Evolutionary conservation across 2,797 vertebrate species (phyloP), one percentile per base, ranked within the genome.

Genomic region (Pygocentrus nattereri): DNA sequence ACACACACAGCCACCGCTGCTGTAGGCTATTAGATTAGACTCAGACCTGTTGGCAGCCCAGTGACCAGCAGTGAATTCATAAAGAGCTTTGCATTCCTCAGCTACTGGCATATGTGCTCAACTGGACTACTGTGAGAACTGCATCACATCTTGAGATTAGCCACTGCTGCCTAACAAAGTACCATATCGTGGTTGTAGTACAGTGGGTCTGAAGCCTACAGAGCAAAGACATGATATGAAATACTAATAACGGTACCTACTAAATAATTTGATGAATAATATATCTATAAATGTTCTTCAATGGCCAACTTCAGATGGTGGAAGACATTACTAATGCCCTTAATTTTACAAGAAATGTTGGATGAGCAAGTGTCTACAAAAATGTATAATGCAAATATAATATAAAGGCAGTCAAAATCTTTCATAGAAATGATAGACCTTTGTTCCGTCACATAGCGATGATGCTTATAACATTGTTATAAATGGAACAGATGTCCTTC

Each of bases 21-120:
- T 83, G 68, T 76, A 69, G 80, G 81, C 64, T 80, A 82, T 83
- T 78, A 84, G 85, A 88, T 87, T 85, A 84, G 58, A 83, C 78
- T 74, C 49, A 79, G 75, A 79, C 77, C 76, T 81, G 76, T 78
- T 71, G 76, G 50, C 50, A 74, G 50, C 76, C 71, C 49, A 77
- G 64, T 78, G 70, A 74, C 67, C 75, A 75, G 80, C n/a, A 69
- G 76, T 71, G 71, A 79, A 85, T 86, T 74, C 64, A 78, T 58
- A 85, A 76, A 84, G 59, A 85, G 72, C 70, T 77, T 69, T 19
- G 49, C 68, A 79, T 75, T 47, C 49, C 19, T 49, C 16, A 38
- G 61, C 52, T 61, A 82, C 27, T 16, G 58, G 49, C 56, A 69
- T 30, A 58, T 81, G 13, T 41, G 76, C 69, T 78, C 78, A 73